Conservation (phyloP, 64 coral and sea anemone species). For the Montipora sp. region DNA sequence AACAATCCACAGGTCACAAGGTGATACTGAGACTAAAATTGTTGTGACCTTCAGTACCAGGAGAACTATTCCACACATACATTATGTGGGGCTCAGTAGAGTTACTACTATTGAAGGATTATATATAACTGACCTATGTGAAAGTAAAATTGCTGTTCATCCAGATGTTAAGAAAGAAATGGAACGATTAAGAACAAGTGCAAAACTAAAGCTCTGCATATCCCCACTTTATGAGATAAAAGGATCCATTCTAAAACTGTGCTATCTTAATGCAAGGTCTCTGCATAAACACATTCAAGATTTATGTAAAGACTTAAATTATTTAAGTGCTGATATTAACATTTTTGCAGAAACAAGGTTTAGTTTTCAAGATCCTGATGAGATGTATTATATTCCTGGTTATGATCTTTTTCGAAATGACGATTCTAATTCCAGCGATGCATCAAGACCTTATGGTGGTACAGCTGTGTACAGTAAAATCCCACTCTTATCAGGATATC, state of each 20-base stretch:
- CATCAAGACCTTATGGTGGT: constrained; percentile 16
- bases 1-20: constrained; percentile 15
- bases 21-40: neutral
- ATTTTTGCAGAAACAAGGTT: constrained; percentile 72
- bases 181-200: constrained; percentile 19
- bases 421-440: neutral
- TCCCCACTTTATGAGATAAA: neutral
- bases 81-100: too few species aligned
- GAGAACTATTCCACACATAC: too few species aligned
- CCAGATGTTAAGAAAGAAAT: constrained; percentile 43
- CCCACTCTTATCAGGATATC: neutral
- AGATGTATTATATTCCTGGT: constrained; percentile 11
- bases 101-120: neutral
- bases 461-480: constrained; percentile 16
- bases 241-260: neutral
- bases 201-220: neutral
- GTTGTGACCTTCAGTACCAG: too few species aligned
- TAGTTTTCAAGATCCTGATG: neutral
- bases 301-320: constrained; percentile 38
- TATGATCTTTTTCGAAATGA: constrained; percentile 48
- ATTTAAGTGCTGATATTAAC: constrained; percentile 1
- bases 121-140: neutral
- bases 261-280: neutral
- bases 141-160: constrained; percentile 11
- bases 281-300: neutral